Evolutionary conservation across 2,888 invertebrate species (phyloP).

Genomic region (Therioaphis trifolii): DNA sequence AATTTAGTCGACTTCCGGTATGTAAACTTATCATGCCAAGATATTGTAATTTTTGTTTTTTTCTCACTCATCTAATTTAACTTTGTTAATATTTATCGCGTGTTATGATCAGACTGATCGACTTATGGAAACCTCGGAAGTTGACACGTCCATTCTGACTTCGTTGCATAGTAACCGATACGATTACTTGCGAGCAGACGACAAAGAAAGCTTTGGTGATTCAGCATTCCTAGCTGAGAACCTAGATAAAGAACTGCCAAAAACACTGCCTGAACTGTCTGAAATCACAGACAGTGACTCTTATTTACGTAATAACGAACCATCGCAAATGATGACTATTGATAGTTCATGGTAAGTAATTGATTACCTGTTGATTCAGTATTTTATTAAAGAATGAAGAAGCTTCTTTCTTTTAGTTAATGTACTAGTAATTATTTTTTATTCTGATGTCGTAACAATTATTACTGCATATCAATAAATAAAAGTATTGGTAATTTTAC

Average conservation of each 20-base stretch:
- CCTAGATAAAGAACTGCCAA: conserved; percentile 51
- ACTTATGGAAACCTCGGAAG: conserved; percentile 61
- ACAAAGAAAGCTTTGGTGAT: conserved; percentile 37
- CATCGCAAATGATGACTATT: conserved; percentile 68
- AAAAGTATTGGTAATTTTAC: too few species aligned
- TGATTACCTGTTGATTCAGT: conserved; percentile 5
- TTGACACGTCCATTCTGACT: conserved; percentile 52
- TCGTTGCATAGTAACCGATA: conserved; percentile 55
- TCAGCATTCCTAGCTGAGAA: conserved; percentile 29
- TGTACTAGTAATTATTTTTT: too few species aligned
- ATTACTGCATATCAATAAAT: too few species aligned
- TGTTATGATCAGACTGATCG: conserved; percentile 14
- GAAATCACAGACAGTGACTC: conserved; percentile 44
- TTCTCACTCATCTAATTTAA: background rate
- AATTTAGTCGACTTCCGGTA: background rate
- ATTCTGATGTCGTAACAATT: too few species aligned
- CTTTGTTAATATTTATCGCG: background rate
- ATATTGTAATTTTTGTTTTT: background rate
- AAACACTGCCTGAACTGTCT: conserved; percentile 50
- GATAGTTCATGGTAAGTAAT: conserved; percentile 69
- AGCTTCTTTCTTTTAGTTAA: too few species aligned
- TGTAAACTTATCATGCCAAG: background rate
- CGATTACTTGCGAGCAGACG: conserved; percentile 53
- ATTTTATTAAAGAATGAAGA: too few species aligned
- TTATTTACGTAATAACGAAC: conserved; percentile 12